phyloP scores from a whole-genome alignment of 2,113 vertebrate species.

The Myrmophylax atrothorax region DNA sequence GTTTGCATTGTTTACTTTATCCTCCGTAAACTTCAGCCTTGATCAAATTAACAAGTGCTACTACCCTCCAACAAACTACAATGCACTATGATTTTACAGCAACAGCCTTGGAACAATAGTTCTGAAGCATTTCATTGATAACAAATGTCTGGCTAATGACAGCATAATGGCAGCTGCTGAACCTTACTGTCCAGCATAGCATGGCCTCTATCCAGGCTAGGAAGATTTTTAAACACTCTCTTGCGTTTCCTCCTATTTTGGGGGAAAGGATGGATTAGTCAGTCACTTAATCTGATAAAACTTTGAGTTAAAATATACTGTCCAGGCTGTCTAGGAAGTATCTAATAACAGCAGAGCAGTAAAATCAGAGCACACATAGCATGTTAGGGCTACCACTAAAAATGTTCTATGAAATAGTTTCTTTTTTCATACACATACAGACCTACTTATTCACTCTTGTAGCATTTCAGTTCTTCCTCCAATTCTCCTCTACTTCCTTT shows the following conservation, averaged over 20 bases:
- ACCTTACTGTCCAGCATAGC: constrained; percentile 3
- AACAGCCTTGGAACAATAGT: constrained; percentile 81
- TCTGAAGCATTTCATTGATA: constrained; percentile 74
- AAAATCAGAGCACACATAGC: background rate
- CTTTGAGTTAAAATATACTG: background rate
- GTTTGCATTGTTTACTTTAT: constrained; percentile 99
- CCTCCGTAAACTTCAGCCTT: constrained; percentile 90
- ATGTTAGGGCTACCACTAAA: background rate
- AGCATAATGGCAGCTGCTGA: constrained; percentile 47
- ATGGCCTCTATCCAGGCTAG: background rate
- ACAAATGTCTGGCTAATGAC: constrained; percentile 70
- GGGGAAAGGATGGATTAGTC: background rate
- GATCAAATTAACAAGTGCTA: constrained; percentile 94
- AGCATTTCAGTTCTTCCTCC: background rate
- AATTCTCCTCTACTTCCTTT: background rate
- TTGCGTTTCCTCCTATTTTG: background rate
- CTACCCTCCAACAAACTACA: constrained; percentile 84
- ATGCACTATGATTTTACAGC: constrained; percentile 83
- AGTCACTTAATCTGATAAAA: background rate
- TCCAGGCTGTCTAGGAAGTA: background rate
- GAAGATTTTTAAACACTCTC: background rate
- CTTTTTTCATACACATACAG: background rate
- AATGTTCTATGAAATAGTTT: background rate
- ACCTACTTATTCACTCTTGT: background rate
- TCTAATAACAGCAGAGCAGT: background rate